Evolutionary conservation across 2,113 vertebrate species (phyloP), one percentile per base, ranked within the genome.

Genomic region (Catharus minimus): DNA sequence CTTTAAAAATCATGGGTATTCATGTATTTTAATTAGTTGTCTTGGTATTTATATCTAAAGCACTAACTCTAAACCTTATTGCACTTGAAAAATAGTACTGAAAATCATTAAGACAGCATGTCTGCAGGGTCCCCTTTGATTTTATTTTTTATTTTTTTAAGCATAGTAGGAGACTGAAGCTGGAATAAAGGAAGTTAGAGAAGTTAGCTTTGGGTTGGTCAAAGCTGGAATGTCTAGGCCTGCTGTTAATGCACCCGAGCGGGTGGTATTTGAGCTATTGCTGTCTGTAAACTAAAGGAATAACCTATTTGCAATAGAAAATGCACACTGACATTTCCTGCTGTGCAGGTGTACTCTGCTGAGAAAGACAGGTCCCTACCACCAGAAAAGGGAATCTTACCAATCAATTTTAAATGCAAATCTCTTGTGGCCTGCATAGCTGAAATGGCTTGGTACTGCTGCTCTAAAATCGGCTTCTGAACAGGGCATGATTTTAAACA

Each of bases 131-230:
- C 28, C 58, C 78, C 47, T 91, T 91, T 90, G 77, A 53, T 74
- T 62, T 83, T 52, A 86, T 89, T 23, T 69, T 76, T 76, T 82
- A 50, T 87, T 49, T 27, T 38, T 86, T 83, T 14, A 15, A 57
- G 46, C 75, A 21, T 56, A 43, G 56, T 46, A 88, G 82, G 67
- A 68, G 47, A 23, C 68, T 69, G 65, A 73, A 22, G 38, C 24
- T 88, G 82, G 32, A 82, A 38, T n/a, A 55, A 78, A 66, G 41
- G 60, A 55, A 36, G 33, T 77, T 90, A 77, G 64, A 44, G 72
- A 83, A 91, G 20, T 55, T 74, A 73, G 22, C 86, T 93, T 91
- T 82, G 55, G 79, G 77, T 67, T 76, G 46, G 86, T 88, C 75
- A 66, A 52, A 67, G 60, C 44, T 65, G 43, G 56, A 91, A 69